These are phyloP conservation scores for Phataginus tricuspis DNA, from an alignment of 2,797 vertebrate species.

Conservation along the genomic window DNA sequence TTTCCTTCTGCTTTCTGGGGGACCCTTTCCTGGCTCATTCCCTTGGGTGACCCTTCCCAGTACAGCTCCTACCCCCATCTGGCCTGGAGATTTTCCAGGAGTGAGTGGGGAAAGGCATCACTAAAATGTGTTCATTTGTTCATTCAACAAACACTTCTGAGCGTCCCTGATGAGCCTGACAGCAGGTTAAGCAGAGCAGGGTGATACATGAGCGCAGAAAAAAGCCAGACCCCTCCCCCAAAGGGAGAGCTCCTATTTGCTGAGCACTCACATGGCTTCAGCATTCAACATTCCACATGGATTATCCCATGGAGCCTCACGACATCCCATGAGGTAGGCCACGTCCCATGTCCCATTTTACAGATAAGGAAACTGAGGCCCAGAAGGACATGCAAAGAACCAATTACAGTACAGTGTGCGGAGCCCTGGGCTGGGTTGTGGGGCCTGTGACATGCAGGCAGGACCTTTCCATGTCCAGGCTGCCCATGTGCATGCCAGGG, in stretches of 20 bases:
- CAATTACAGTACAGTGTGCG: fast-evolving
- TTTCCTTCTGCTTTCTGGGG: not conserved
- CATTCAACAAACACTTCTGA: not conserved
- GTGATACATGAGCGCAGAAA: fast-evolving
- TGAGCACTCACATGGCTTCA: not conserved
- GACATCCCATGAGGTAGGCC: not conserved
- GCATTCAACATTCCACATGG: fast-evolving
- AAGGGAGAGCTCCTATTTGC: not conserved
- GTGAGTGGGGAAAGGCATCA: not conserved
- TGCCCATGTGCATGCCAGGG: fast-evolving
- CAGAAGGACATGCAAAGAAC: not conserved
- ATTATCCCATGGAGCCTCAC: not conserved
- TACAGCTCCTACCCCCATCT: not conserved
- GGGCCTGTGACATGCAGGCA: fast-evolving
- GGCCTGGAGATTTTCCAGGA: not conserved
- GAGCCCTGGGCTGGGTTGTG: not conserved
- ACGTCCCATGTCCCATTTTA: not conserved
- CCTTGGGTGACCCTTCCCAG: not conserved
- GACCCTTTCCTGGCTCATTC: not conserved
- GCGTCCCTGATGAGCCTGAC: not conserved
- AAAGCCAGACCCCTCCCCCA: no score
- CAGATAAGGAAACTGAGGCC: not conserved
- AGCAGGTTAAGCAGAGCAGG: not conserved
- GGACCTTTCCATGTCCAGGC: not conserved
- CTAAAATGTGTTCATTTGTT: not conserved